Conservation (phyloP, 2,113 vertebrate species). For the Astur gentilis region DNA sequence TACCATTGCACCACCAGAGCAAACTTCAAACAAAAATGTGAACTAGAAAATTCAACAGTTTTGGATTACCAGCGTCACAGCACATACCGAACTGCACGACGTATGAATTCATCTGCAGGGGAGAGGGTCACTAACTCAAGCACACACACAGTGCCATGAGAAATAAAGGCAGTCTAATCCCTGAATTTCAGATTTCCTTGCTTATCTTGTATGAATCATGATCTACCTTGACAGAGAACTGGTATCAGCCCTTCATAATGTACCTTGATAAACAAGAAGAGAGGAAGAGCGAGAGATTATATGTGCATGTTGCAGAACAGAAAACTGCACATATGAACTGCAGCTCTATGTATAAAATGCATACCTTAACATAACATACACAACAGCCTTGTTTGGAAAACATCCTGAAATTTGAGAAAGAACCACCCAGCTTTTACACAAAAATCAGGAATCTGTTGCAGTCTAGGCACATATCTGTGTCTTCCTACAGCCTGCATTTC, state of each 20-base stretch:
- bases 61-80: neutral
- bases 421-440: neutral
- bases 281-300: neutral
- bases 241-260: neutral
- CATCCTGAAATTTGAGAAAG: neutral
- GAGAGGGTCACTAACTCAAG: neutral
- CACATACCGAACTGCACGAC: neutral
- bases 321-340: neutral
- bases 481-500: neutral
- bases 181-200: neutral
- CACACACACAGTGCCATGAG: neutral
- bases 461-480: fast-evolving
- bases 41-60: neutral
- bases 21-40: neutral
- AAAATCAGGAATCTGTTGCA: neutral
- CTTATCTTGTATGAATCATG: neutral
- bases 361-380: neutral
- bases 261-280: neutral
- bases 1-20: neutral
- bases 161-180: neutral
- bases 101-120: neutral
- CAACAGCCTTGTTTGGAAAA: neutral
- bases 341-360: neutral
- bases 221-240: neutral
- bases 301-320: neutral